Percentiles rank a stretch among this genome's conserved stretches.
phyloP scores from a whole-genome alignment of 2,113 vertebrate genomes.

The Jacana jacana region DNA sequence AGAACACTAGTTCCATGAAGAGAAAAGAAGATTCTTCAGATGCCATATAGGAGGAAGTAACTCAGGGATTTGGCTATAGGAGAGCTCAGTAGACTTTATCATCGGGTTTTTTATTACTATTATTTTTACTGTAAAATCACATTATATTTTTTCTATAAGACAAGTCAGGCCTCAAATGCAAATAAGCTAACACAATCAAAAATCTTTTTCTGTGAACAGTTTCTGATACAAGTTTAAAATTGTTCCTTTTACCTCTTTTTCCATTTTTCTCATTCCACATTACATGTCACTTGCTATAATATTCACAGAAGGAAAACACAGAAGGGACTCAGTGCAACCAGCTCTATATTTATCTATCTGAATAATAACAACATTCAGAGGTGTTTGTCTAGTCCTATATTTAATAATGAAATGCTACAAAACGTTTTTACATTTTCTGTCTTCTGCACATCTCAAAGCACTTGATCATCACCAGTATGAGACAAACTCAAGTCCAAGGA shows the following conservation, averaged over 20 bases:
- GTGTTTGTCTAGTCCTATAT: conserved; percentile 50
- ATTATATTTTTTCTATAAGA: background rate
- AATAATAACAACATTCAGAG: conserved; percentile 37
- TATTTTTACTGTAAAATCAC: background rate
- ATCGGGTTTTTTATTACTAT: background rate
- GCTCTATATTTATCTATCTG: conserved; percentile 54
- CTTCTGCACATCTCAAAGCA: background rate
- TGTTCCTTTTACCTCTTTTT: background rate
- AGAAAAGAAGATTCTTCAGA: background rate
- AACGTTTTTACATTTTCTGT: background rate
- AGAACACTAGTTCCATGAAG: background rate
- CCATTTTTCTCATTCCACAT: background rate
- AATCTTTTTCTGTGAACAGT: background rate
- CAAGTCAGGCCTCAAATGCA: background rate
- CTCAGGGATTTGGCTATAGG: background rate
- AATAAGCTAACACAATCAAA: background rate
- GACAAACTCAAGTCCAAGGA: background rate
- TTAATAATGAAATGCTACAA: conserved; percentile 11
- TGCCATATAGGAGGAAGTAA: background rate
- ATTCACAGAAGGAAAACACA: conserved; percentile 37
- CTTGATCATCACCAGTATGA: background rate
- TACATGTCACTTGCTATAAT: conserved; percentile 29
- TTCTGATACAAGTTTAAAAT: background rate
- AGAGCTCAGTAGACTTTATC: background rate
- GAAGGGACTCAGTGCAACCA: conserved; percentile 27